Percentiles rank a stretch among this genome's conserved stretches.
Conservation (phyloP, 2,888 invertebrate species). For the Drosophila sordidapex region DNA sequence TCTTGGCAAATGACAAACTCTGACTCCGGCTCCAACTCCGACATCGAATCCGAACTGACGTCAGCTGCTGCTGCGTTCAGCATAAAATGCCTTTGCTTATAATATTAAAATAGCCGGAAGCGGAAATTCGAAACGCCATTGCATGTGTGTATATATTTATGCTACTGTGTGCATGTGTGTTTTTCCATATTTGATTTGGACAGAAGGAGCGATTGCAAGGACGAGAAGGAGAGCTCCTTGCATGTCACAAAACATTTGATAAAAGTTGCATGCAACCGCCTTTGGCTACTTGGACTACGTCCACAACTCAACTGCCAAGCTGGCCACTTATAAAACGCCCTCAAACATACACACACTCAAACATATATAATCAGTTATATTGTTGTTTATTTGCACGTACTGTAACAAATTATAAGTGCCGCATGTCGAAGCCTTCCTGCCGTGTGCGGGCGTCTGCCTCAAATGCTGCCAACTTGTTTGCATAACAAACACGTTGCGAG, state of each 20-base stretch:
- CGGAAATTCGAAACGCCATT: slow-evolving; percentile 79
- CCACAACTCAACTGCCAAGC: slow-evolving; percentile 31
- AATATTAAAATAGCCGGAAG: slow-evolving; percentile 81
- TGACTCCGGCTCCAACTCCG: slow-evolving; percentile 11
- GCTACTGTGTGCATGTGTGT: slow-evolving; percentile 21
- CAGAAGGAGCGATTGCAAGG: slow-evolving; percentile 9
- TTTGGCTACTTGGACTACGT: slow-evolving; percentile 50
- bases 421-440: slow-evolving; percentile 73
- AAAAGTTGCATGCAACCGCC: slow-evolving; percentile 69
- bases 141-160: slow-evolving; percentile 50
- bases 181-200: slow-evolving; percentile 69
- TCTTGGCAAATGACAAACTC: slow-evolving; percentile 51
- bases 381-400: slow-evolving; percentile 69
- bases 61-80: slow-evolving; percentile 67
- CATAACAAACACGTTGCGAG: slow-evolving; percentile 69
- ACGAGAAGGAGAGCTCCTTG: slow-evolving; percentile 38
- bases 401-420: slow-evolving; percentile 77
- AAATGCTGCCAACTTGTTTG: slow-evolving; percentile 68
- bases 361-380: slow-evolving; percentile 32
- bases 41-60: slow-evolving; percentile 13
- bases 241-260: slow-evolving; percentile 76
- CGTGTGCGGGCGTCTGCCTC: slow-evolving; percentile 21
- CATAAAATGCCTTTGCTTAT: slow-evolving; percentile 77
- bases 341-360: slow-evolving; percentile 3
- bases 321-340: slow-evolving; percentile 18